Percentiles rank a stretch among this genome's conserved stretches.
phyloP scores from a whole-genome alignment of 2,113 vertebrate species.

The Todiramphus saurophagus region DNA sequence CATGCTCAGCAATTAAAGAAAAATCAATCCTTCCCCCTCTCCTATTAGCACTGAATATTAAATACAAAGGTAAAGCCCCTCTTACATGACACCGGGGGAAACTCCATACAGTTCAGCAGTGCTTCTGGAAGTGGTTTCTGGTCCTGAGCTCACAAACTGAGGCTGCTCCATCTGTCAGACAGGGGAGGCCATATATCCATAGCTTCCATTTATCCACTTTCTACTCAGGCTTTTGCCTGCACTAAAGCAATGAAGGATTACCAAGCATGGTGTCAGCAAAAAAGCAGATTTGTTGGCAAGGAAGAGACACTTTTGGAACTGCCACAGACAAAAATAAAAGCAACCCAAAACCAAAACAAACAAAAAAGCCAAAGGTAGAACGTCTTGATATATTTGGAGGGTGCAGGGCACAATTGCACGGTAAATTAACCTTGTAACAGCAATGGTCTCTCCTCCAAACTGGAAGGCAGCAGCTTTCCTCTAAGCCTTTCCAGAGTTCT shows the following conservation, averaged over 20 bases:
- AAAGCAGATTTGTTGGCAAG: neutral
- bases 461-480: neutral
- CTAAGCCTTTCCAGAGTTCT: neutral
- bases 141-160: neutral
- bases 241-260: neutral
- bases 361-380: neutral
- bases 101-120: neutral
- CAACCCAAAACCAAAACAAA: neutral
- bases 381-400: neutral
- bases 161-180: neutral
- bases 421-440: neutral
- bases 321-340: neutral
- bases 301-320: neutral
- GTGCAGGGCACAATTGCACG: neutral
- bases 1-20: neutral
- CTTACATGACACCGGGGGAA: accelerated
- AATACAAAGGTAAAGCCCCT: neutral
- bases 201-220: neutral
- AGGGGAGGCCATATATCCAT: neutral
- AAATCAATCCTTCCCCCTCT: neutral
- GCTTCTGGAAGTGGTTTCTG: neutral
- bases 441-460: neutral
- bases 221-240: neutral
- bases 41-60: neutral
- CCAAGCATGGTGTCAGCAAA: neutral